phyloP scores from a whole-genome alignment of 2,113 vertebrate species.

The Indri indri region DNA sequence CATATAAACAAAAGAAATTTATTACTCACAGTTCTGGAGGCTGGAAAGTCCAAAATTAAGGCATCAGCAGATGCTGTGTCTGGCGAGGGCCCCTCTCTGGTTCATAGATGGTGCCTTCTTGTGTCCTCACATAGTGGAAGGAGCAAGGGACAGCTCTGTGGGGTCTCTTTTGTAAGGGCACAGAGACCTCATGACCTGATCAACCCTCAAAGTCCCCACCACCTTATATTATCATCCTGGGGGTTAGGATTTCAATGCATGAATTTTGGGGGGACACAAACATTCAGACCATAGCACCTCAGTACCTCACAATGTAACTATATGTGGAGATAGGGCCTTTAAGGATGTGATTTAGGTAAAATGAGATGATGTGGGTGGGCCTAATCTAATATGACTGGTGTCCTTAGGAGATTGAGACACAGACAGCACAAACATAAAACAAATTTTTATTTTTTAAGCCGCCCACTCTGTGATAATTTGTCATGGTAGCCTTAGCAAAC shows the following conservation, averaged over 20 bases:
- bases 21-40: neutral
- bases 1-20: neutral
- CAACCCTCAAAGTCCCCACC: neutral
- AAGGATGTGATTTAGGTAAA: neutral
- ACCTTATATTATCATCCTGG: neutral
- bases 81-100: neutral
- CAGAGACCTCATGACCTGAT: neutral
- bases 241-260: neutral
- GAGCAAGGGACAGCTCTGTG: neutral
- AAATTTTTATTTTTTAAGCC: neutral
- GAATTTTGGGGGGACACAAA: neutral
- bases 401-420: neutral
- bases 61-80: neutral
- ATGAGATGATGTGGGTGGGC: neutral
- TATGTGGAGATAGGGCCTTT: no score
- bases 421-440: neutral
- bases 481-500: neutral
- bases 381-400: neutral
- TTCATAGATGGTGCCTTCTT: neutral
- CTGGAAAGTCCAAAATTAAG: neutral
- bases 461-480: neutral
- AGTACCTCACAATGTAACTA: neutral
- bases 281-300: neutral
- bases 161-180: neutral
- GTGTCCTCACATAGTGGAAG: neutral